A percentile compares a stretch with the other conserved stretches of the same genome.
Evolutionary conservation across 64 coral and sea anemone species (phyloP).

Genomic region (Montipora cactus): DNA sequence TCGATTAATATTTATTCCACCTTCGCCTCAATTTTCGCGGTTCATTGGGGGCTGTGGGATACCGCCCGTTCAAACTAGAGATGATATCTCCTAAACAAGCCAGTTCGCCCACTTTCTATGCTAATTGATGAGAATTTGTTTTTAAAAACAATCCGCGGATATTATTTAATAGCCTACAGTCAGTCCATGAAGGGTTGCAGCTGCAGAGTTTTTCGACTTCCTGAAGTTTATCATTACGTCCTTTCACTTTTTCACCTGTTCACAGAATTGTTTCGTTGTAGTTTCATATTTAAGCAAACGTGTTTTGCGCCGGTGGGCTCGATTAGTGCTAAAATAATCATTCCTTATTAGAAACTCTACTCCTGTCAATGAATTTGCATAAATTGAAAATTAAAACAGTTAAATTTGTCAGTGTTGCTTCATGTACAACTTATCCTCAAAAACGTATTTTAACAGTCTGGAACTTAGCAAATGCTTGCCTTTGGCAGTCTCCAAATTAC

Average conservation of each 20-base stretch:
- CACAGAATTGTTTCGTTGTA: neutral
- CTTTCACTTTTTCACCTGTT: neutral
- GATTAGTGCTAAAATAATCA: neutral
- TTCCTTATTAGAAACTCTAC: slow-evolving; percentile 12
- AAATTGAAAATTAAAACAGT: neutral
- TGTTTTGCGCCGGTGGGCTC: neutral
- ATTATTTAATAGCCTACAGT: slow-evolving; percentile 17
- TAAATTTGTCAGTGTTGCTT: neutral
- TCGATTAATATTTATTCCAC: slow-evolving; percentile 23
- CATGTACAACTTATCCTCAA: neutral
- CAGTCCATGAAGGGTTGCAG: neutral
- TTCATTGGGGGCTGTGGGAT: neutral
- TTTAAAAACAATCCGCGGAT: slow-evolving; percentile 30
- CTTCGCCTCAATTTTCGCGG: neutral
- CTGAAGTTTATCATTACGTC: slow-evolving; percentile 11
- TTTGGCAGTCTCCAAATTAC: no score
- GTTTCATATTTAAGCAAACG: neutral
- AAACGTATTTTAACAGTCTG: no score
- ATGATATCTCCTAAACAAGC: neutral
- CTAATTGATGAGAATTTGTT: slow-evolving; percentile 15
- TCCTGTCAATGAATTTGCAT: neutral
- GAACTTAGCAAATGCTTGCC: no score
- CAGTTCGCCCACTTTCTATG: slow-evolving; percentile 27
- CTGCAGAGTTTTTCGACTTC: slow-evolving; percentile 2
- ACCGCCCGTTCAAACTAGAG: neutral